Base-by-base conservation (phyloP, 1,140 invertebrate species). In the Acromyrmex charruanus region DNA sequence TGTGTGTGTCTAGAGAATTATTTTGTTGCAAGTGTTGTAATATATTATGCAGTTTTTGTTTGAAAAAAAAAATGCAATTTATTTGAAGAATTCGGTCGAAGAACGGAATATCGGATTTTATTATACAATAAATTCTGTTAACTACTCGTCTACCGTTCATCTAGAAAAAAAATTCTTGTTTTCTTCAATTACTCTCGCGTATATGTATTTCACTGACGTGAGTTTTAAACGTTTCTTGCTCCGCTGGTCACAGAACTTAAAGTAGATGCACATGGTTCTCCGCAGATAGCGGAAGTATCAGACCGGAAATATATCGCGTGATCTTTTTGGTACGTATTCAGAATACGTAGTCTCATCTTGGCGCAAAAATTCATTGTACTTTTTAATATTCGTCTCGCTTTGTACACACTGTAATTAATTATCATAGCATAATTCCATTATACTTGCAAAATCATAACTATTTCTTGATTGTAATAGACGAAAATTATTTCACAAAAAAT, bases 251-350 rank as follows among this genome's bases (percentile, higher is more conserved):
- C 51, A 51, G 61, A 58, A 44, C 18, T 87, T 89, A 87, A 87
- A 84, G 72, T 89, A 77, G 77, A 71, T 89, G 51, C 84, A 90
- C 88, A 77, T 77, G 85, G 16, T 68, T 87, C 77, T 87, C 61
- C n/a, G n/a, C 21, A 87, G 63, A 82, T 68, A 89, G 66, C 89
- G 89, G 89, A 90, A 90, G 88, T 84, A 68, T 58, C 71, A 28
- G 44, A 53, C 77, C 88, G 89, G 85, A 87, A 89, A 89, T 87
- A 81, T 69, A 89, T 89, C 71, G 49, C 66, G 85, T 87, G 89
- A 84, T 89, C 74, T 77, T 89, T 87, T 90, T 84, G 55, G 39
- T 69, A 12, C 31, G 65, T 25, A 28, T 44, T 55, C 9, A 51
- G 58, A 74, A 84, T 69, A 55, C 14, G 35, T 6, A n/a, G 25